Percentiles rank a stretch among this genome's conserved stretches.
These are phyloP conservation scores for Phengaris alcon DNA, from an alignment of 2,888 invertebrate genomes.

Conservation along the genomic window DNA sequence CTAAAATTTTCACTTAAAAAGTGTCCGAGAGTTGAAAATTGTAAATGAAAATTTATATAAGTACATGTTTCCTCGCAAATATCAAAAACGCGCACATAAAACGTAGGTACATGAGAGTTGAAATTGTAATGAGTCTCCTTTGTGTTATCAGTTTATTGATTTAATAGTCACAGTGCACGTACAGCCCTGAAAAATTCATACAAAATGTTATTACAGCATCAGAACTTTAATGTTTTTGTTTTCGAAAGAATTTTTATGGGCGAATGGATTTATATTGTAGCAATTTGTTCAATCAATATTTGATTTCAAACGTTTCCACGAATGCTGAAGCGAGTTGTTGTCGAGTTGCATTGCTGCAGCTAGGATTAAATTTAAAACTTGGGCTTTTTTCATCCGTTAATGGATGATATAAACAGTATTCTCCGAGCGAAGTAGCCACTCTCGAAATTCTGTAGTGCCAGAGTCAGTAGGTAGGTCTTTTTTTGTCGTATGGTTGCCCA, in stretches of 20 bases:
- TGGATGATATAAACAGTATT: too few species aligned
- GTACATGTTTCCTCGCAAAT: not conserved
- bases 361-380: not conserved
- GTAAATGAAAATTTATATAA: not conserved
- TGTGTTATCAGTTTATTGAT: slow-evolving; percentile 5
- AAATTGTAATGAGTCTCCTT: not conserved
- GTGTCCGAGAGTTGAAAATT: not conserved
- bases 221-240: not conserved
- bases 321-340: too few species aligned
- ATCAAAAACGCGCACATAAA: not conserved
- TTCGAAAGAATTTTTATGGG: not conserved
- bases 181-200: not conserved
- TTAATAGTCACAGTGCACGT: not conserved
- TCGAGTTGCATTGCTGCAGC: not conserved
- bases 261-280: not conserved
- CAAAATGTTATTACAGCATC: not conserved
- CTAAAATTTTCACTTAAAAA: too few species aligned
- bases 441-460: too few species aligned
- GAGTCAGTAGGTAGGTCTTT: too few species aligned
- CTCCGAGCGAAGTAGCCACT: too few species aligned
- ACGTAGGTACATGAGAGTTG: not conserved
- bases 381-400: too few species aligned
- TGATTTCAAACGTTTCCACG: not conserved
- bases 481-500: too few species aligned
- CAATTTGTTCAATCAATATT: not conserved